These are phyloP conservation scores for Athene cunicularia DNA, from an alignment of 2,113 vertebrate species.

Conservation along the genomic window DNA sequence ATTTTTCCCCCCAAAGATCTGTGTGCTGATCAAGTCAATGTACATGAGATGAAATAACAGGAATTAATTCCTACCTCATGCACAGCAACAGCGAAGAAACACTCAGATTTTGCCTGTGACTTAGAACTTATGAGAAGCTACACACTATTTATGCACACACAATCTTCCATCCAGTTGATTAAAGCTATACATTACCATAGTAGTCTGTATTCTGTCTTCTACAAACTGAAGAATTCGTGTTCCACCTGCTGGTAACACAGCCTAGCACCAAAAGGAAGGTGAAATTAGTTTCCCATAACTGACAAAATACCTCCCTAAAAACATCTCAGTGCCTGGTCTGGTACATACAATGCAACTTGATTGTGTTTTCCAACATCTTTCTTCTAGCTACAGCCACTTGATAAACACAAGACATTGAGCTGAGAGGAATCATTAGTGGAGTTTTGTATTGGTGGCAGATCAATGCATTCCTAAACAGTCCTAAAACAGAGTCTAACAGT, in stretches of 20 bases:
- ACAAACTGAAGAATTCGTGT: constrained; percentile 78
- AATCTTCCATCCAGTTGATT: background rate
- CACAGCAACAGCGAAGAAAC: background rate
- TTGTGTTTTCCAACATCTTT: background rate
- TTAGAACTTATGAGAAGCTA: background rate
- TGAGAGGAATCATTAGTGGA: background rate
- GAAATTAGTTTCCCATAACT: background rate
- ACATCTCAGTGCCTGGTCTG: background rate
- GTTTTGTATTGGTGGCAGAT: background rate
- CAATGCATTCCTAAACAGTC: background rate
- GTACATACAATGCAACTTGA: fast-evolving
- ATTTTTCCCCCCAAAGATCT: background rate
- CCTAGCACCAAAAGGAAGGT: constrained; percentile 40
- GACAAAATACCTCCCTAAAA: background rate
- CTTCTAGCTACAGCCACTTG: background rate
- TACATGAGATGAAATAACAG: background rate
- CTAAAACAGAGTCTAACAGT: background rate
- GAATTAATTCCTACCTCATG: background rate
- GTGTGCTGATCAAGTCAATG: background rate
- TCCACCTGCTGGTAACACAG: constrained; percentile 21
- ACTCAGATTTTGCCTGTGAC: no score
- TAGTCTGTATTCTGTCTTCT: constrained; percentile 80
- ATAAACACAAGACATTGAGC: background rate
- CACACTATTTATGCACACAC: background rate
- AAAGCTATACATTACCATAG: constrained; percentile 77